Evolutionary conservation across 1,140 invertebrate genomes (phyloP).

Genomic region (Augochlora pura): DNA sequence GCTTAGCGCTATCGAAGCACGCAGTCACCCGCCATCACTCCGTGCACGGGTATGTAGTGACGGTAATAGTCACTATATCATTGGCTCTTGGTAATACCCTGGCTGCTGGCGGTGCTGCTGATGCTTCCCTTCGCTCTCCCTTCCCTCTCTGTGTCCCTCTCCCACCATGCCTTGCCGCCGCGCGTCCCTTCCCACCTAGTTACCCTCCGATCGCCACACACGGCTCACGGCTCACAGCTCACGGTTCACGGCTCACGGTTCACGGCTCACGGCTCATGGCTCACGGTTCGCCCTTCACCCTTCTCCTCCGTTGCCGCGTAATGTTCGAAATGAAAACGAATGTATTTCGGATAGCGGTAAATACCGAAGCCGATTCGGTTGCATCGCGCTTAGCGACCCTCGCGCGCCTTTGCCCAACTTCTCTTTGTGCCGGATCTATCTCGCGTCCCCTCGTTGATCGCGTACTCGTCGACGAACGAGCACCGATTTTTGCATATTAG

Average conservation of each 20-base stretch:
- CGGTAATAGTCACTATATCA: slow-evolving; percentile 81
- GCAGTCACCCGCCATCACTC: slow-evolving; percentile 81
- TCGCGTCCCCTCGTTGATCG: no score
- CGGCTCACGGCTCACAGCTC: slow-evolving; percentile 14
- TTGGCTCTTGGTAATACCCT: slow-evolving; percentile 81
- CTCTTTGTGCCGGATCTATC: slow-evolving; percentile 7
- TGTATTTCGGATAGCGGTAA: slow-evolving; percentile 81
- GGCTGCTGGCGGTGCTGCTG: slow-evolving; percentile 61
- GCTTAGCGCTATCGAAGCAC: slow-evolving; percentile 80
- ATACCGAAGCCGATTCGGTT: slow-evolving; percentile 74
- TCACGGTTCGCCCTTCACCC: slow-evolving; percentile 3
- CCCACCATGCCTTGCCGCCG: slow-evolving; percentile 35
- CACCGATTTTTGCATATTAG: no score
- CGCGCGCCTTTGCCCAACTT: slow-evolving; percentile 56
- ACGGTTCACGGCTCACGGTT: no score
- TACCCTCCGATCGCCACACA: slow-evolving; percentile 52
- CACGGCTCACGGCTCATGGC: slow-evolving; percentile 21
- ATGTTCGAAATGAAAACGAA: slow-evolving; percentile 81
- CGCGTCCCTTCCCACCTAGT: slow-evolving; percentile 31
- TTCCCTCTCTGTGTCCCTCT: slow-evolving; percentile 12
- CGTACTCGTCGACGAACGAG: no score
- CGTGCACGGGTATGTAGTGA: slow-evolving; percentile 78
- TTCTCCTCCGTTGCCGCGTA: slow-evolving; percentile 67
- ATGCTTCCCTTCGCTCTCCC: slow-evolving; percentile 54
- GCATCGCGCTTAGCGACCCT: slow-evolving; percentile 64